Evolutionary conservation across 2,113 vertebrate species (phyloP), one percentile per base, ranked within the genome.

Genomic region (Amblyornis subalaris): DNA sequence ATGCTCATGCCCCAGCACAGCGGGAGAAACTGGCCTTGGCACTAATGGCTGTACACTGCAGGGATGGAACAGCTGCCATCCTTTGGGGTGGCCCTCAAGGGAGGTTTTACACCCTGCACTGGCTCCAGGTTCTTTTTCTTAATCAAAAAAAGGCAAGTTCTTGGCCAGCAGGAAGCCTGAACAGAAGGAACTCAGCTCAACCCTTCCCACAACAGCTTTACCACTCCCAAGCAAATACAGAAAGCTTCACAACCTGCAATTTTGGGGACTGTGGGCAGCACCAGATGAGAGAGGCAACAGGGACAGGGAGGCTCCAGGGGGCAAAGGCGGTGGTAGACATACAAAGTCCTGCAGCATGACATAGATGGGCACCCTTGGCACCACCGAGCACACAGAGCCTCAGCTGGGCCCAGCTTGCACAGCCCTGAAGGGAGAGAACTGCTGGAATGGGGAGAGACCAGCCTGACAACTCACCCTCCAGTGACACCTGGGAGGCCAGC

Each of bases 381-480:
- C 35, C 33, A 57, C 7, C 57, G 3, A 78, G 79, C 10, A 14
- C 5, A 47, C 29, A 54, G 19, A 83, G 47, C 12, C 20, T 36
- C 57, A 3, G 3, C 17, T 1, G 1, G n/a, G 65, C 54, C 48
- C 17, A 38, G 54, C n/a, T 17, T 38, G 54, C 61, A 50, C n/a
- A 85, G 55, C 55, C n/a, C 66, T 24, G n/a, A 54, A 28, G 36
- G 33, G 33, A 83, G 28, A 15, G 12, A 85, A 53, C 11, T 8
- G 12, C 38, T 3, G 4, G 24, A 60, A 62, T 7, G 14, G 28
- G n/a, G 55, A 64, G 21, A 89, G 29, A 82, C 6, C 17, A 74
- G 28, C 33, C 18, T 0, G 0, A 77, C 0, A 0, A 77, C 19
- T 61, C 33, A 53, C 23, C 38, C 60, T 45, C 23, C 45, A 19